Base-by-base conservation (phyloP, 2,113 vertebrate species). In the Hyaena hyaena region DNA sequence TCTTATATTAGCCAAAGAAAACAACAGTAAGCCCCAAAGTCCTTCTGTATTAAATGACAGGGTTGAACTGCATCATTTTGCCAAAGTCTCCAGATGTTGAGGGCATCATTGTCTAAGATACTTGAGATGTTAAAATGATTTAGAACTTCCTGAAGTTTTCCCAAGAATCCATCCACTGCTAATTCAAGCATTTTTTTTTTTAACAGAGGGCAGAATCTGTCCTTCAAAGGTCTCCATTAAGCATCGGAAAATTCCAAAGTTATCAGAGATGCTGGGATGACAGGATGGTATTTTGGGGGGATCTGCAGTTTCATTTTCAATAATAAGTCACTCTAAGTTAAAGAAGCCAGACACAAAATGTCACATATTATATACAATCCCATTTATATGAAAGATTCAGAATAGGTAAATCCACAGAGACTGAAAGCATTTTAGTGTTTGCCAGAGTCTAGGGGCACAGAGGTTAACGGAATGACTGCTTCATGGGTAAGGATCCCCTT, bases 141-240 rank as follows among this genome's bases (percentile, higher is more conserved):
- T 82, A 88, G 69, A 85, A 86, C n/a, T 89, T 93, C 28, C 79
- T 77, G 45, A 17, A 26, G 73, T 50, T 96, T 92, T 63, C n/a
- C 81, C n/a, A 80, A 85, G 68, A 97, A 82, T 33, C 53, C 10
- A 90, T 48, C 39, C 24, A 55, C 26, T 39, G 15, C 65, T 39
- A 45, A 45, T 55, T 55, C 53, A 55, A 55, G 53, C 53, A 55
- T 55, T 58, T 9, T 50, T 90, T 90, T 96, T 14, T 55, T 90
- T 88, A 85, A 31, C 55, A 89, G 15, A 91, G 71, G 35, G 48
- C 28, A 89, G 89, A 92, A 77, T 43, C 28, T 95, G 84, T 61
- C 58, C 19, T 61, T 23, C 8, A 24, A 48, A 14, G 28, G 15
- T 71, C 48, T 94, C n/a, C 26, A 39, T 16, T n/a, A 88, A 94